Evolutionary conservation across 2,888 invertebrate genomes (phyloP).

Genomic region (Stenolophus ochropezus): DNA sequence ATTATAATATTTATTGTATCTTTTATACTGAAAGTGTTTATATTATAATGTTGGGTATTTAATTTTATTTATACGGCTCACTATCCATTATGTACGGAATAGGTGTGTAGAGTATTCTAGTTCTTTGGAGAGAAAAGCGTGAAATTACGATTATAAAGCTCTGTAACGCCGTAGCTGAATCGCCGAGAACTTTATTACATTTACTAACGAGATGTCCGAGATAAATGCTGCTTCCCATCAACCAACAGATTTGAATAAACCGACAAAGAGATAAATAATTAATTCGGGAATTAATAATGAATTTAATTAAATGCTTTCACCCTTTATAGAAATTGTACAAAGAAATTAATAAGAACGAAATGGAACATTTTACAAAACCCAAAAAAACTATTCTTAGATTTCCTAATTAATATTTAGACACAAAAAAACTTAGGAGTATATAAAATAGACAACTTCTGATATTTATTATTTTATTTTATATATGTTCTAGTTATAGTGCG

Average conservation of each 20-base stretch:
- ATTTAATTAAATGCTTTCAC: conserved; percentile 15
- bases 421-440: no score
- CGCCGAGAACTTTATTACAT: conserved; percentile 51
- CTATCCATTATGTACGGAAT: conserved; percentile 24
- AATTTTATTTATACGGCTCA: conserved; percentile 38
- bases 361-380: background rate
- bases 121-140: conserved; percentile 44
- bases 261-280: background rate
- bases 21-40: conserved; percentile 1
- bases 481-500: no score
- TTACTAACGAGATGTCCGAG: conserved; percentile 33
- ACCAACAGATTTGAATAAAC: conserved; percentile 11
- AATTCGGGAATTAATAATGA: background rate
- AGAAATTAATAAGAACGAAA: background rate
- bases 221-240: conserved; percentile 6
- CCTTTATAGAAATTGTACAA: background rate
- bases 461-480: no score
- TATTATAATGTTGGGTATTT: background rate
- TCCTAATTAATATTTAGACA: background rate
- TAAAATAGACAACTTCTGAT: no score
- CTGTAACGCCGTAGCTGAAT: conserved; percentile 40
- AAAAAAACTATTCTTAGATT: background rate
- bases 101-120: conserved; percentile 22
- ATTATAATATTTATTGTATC: background rate
- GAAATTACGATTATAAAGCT: conserved; percentile 52